A percentile compares a stretch with the other conserved stretches of the same genome.
These are phyloP conservation scores for Luehdorfia chinensis DNA, from an alignment of 1,140 invertebrate genomes.

Conservation along the genomic window DNA sequence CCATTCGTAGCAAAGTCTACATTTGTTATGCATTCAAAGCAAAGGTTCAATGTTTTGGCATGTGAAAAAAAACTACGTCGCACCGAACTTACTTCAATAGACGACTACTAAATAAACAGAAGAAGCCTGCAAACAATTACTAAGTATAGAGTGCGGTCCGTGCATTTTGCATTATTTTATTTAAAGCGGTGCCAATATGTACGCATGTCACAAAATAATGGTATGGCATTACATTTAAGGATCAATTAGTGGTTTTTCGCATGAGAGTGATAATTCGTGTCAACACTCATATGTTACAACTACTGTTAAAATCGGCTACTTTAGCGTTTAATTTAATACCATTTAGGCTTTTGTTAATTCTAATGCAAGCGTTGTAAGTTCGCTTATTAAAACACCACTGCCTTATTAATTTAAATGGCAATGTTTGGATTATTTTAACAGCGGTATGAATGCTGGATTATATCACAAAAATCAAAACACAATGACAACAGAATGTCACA, in stretches of 20 bases:
- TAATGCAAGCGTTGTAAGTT: conserved; percentile 6
- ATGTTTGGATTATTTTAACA: conserved; percentile 4
- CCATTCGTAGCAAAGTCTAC: too few relatives aligned
- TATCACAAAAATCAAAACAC: too few relatives aligned
- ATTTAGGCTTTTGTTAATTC: conserved; percentile 1
- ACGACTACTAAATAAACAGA: too few relatives aligned
- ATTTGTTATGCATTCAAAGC: too few relatives aligned
- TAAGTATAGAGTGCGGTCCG: conserved; percentile 55
- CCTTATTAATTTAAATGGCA: too few relatives aligned
- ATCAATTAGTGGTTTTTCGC: conserved; percentile 1
- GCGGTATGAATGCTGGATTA: conserved; percentile 6
- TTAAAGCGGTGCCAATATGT: conserved; percentile 69
- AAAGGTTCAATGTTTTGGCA: too few relatives aligned
- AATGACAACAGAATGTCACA: too few relatives aligned
- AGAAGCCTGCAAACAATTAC: conserved; percentile 56
- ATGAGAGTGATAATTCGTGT: not conserved
- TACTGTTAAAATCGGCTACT: not conserved
- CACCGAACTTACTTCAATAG: not conserved
- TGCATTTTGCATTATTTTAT: conserved; percentile 58
- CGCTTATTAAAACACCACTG: conserved; percentile 3
- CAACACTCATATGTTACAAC: conserved; percentile 1
- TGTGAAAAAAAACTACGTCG: too few relatives aligned
- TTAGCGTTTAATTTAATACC: not conserved
- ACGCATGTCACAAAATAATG: conserved; percentile 37
- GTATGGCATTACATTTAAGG: conserved; percentile 13